These are phyloP conservation scores for Oriolus oriolus DNA, from an alignment of 2,113 vertebrate species.

Conservation along the genomic window DNA sequence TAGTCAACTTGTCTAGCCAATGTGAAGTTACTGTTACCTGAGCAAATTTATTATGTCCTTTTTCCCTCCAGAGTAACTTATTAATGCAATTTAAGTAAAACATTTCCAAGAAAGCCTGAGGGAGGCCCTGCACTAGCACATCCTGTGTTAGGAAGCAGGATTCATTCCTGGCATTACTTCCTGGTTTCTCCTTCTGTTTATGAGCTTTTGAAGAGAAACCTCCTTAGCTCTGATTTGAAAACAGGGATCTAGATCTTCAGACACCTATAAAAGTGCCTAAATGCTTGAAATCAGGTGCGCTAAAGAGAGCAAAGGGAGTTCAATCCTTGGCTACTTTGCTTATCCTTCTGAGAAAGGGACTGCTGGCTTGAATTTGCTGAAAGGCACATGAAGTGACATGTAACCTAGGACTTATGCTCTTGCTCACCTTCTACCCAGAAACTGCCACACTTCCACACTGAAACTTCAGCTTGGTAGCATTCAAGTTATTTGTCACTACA, in stretches of 20 bases:
- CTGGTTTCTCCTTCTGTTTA: neutral
- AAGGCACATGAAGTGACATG: neutral
- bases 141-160: neutral
- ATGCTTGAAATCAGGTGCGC: neutral
- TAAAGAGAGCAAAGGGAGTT: neutral
- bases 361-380: neutral
- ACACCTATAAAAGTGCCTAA: fast-evolving
- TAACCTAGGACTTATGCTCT: neutral
- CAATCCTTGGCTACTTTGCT: neutral
- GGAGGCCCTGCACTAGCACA: neutral
- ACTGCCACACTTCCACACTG: neutral
- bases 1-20: neutral
- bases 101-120: neutral
- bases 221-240: neutral
- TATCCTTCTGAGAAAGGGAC: neutral
- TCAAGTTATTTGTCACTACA: neutral
- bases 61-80: neutral
- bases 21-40: neutral
- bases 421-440: neutral
- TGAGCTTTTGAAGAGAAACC: neutral
- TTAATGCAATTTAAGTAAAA: neutral
- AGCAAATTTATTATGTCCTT: neutral
- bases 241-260: neutral
- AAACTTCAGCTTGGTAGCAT: neutral
- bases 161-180: conserved; percentile 13